These are phyloP conservation scores for Itoplectis maculator DNA, from an alignment of 2,888 invertebrate species.

Conservation along the genomic window DNA sequence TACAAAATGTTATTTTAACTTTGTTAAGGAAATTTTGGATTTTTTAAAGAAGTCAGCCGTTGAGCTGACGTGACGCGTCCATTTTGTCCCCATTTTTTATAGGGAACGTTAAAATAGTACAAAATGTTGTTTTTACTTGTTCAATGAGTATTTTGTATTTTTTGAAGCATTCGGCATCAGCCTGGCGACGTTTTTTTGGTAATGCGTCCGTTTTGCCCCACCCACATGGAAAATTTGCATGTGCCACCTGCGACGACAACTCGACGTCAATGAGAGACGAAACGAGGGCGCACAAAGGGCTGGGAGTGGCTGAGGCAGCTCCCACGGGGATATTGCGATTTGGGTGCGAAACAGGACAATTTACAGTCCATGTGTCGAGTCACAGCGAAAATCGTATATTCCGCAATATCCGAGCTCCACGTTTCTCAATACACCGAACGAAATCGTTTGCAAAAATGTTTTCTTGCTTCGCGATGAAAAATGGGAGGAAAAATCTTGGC, in stretches of 20 bases:
- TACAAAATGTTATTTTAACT: too few species aligned
- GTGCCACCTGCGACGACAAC: conserved; percentile 36
- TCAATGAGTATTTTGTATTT: too few species aligned
- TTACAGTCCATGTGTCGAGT: conserved; percentile 45
- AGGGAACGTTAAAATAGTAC: too few species aligned
- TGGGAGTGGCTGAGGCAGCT: not conserved
- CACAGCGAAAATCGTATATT: conserved; percentile 16
- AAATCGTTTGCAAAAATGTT: conserved; percentile 15
- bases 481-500: not conserved
- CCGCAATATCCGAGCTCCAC: not conserved
- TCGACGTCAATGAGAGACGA: conserved; percentile 32
- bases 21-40: too few species aligned
- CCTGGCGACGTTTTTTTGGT: too few species aligned
- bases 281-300: conserved; percentile 41
- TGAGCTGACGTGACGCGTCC: too few species aligned
- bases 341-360: conserved; percentile 42
- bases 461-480: not conserved
- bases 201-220: not conserved
- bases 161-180: too few species aligned
- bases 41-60: too few species aligned
- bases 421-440: conserved; percentile 3
- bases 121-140: too few species aligned
- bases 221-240: conserved; percentile 19
- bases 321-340: conserved; percentile 42
- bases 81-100: too few species aligned